A percentile compares a stretch with the other conserved stretches of the same genome.
Evolutionary conservation across 2,797 vertebrate genomes (phyloP).

Genomic region (Diglossa cyanea): DNA sequence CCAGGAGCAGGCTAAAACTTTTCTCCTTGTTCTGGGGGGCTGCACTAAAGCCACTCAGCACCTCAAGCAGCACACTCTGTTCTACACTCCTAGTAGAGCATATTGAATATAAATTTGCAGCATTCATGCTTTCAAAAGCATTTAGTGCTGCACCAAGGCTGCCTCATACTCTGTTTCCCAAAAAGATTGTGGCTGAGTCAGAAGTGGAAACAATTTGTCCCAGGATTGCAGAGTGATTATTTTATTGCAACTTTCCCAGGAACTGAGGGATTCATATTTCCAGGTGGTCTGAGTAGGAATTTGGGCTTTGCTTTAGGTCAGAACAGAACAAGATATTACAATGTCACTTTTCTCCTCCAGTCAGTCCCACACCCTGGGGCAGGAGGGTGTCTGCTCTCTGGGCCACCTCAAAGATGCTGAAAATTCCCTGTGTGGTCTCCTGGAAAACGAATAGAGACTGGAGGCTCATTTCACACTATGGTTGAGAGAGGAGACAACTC

Average conservation of each 20-base stretch:
- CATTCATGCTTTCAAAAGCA: not conserved
- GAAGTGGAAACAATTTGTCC: not conserved
- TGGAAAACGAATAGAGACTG: not conserved
- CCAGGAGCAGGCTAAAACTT: not conserved
- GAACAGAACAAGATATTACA: not conserved
- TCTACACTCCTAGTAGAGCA: not conserved
- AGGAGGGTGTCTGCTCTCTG: not conserved
- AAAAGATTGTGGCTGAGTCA: not conserved
- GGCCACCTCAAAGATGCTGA: not conserved
- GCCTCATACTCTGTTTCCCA: not conserved
- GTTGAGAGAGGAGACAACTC: not conserved
- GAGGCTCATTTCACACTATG: rapidly evolving
- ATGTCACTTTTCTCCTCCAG: not conserved
- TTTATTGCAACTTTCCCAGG: not conserved
- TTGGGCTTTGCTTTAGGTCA: not conserved
- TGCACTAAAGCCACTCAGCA: not conserved
- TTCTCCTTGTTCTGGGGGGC: not conserved
- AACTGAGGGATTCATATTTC: not conserved
- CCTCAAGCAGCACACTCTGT: not conserved
- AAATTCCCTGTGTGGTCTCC: not conserved
- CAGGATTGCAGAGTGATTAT: not conserved
- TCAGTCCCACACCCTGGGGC: not conserved
- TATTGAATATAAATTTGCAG: not conserved
- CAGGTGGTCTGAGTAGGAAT: not conserved
- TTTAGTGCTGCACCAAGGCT: not conserved